Percentiles rank a stretch among this genome's conserved stretches.
Evolutionary conservation across 1,140 invertebrate genomes (phyloP).

Genomic region (Nasonia giraulti): DNA sequence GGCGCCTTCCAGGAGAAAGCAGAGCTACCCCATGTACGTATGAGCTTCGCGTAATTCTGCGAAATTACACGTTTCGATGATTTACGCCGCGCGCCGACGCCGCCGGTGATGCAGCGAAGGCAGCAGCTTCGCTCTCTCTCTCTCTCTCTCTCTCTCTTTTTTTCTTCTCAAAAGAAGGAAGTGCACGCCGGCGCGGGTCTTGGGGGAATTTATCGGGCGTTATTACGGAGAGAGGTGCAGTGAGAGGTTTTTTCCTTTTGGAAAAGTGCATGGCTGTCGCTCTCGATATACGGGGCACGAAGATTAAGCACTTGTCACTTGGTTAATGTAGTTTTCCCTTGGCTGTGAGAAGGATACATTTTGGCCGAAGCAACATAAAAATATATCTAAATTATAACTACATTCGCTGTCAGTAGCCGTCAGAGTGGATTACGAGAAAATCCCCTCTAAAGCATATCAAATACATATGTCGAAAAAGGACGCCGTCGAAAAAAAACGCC

Average conservation of each 20-base stretch:
- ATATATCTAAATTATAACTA: too few relatives aligned
- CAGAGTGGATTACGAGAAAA: too few relatives aligned
- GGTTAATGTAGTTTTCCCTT: too few relatives aligned
- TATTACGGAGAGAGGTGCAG: not conserved
- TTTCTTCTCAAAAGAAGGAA: not conserved
- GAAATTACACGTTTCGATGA: slow-evolving; percentile 42
- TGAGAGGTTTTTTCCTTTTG: not conserved
- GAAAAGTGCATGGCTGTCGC: too few relatives aligned
- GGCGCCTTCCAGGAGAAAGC: not conserved
- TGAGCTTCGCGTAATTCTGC: slow-evolving; percentile 25
- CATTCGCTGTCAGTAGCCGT: too few relatives aligned
- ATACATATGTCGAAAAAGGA: too few relatives aligned
- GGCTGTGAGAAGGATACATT: too few relatives aligned
- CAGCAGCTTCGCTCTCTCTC: not conserved
- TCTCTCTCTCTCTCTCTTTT: not conserved
- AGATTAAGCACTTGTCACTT: too few relatives aligned
- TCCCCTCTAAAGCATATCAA: too few relatives aligned
- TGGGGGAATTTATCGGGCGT: slow-evolving; percentile 19
- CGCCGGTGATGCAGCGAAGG: not conserved
- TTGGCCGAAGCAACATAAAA: too few relatives aligned
- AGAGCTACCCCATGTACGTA: not conserved
- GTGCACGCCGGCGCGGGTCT: not conserved
- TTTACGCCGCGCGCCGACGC: slow-evolving; percentile 7
- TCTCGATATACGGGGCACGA: too few relatives aligned
- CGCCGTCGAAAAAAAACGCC: too few relatives aligned